Percentiles rank a stretch among this genome's conserved stretches.
These are phyloP conservation scores for Semibalanus balanoides DNA, from an alignment of 1,140 invertebrate species.

Conservation along the genomic window DNA sequence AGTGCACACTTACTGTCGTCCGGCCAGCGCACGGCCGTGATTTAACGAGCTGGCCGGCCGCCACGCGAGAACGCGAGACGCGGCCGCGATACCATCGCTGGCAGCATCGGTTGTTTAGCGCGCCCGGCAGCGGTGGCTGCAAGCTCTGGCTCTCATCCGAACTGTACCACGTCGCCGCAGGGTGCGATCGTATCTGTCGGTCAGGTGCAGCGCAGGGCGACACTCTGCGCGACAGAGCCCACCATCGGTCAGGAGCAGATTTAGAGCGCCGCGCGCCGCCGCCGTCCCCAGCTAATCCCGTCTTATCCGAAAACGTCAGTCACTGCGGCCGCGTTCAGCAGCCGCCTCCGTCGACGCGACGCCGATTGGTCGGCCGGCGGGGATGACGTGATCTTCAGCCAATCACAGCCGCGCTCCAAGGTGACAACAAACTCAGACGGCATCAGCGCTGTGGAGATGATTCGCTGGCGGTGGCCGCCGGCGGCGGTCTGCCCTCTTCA, in stretches of 20 bases:
- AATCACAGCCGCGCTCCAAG: not conserved
- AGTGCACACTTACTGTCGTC: not conserved
- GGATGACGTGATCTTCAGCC: not conserved
- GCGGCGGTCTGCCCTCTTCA: not conserved
- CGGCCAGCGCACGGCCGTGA: not conserved
- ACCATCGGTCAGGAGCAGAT: too few relatives aligned
- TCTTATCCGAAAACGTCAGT: not conserved
- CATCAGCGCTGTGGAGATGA: too few relatives aligned
- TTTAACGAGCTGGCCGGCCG: not conserved
- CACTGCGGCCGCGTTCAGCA: not conserved
- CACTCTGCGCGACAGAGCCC: too few relatives aligned
- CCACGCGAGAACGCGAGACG: too few relatives aligned
- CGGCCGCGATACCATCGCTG: not conserved
- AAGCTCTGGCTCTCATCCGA: too few relatives aligned
- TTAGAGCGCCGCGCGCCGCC: too few relatives aligned
- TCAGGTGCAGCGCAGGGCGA: too few relatives aligned
- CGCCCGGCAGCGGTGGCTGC: too few relatives aligned
- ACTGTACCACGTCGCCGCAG: too few relatives aligned
- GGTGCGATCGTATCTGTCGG: too few relatives aligned
- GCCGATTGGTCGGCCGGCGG: not conserved
- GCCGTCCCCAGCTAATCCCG: not conserved
- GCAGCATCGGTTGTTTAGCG: too few relatives aligned
- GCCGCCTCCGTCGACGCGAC: not conserved
- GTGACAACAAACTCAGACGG: not conserved
- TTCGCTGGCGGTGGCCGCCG: not conserved